Percentiles rank a stretch among this genome's conserved stretches.
phyloP scores from a whole-genome alignment of 2,888 invertebrate genomes.

The Synergus itoensis region DNA sequence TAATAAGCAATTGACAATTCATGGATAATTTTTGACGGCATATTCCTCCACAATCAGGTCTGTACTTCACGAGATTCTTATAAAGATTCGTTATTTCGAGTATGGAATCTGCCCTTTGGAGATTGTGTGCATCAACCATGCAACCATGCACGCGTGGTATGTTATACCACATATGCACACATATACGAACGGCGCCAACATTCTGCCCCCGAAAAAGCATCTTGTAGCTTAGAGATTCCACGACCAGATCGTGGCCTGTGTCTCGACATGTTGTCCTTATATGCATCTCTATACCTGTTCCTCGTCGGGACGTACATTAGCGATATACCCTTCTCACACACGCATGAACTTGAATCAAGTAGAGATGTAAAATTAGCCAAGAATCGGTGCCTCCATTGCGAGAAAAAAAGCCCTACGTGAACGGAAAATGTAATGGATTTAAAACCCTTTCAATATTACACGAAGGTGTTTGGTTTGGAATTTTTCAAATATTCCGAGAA shows the following conservation, averaged over 20 bases:
- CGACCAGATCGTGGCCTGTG: conserved; percentile 47
- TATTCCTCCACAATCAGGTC: conserved; percentile 50
- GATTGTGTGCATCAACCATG: conserved; percentile 3
- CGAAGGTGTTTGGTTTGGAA: background rate
- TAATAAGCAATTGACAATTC: background rate
- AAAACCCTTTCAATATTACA: background rate
- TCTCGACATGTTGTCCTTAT: conserved; percentile 52
- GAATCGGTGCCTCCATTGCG: background rate
- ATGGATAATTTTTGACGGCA: conserved; percentile 36
- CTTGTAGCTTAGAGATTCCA: conserved; percentile 59
- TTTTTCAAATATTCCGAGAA: no score
- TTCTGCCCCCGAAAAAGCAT: conserved; percentile 60
- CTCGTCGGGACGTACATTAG: conserved; percentile 33
- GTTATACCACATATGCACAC: conserved; percentile 39
- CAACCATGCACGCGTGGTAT: conserved; percentile 43
- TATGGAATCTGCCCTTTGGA: conserved; percentile 47
- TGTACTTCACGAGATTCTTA: conserved; percentile 46
- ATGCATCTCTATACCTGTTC: conserved; percentile 41
- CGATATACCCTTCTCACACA: conserved; percentile 26
- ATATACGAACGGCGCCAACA: conserved; percentile 59
- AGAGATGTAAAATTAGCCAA: conserved; percentile 18
- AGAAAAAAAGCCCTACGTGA: background rate
- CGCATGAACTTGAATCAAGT: background rate
- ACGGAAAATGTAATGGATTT: background rate
- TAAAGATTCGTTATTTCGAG: conserved; percentile 51